Evolutionary conservation across 1,140 invertebrate species (phyloP), one percentile per base, ranked within the genome.

Genomic region (Plutomurus gul): DNA sequence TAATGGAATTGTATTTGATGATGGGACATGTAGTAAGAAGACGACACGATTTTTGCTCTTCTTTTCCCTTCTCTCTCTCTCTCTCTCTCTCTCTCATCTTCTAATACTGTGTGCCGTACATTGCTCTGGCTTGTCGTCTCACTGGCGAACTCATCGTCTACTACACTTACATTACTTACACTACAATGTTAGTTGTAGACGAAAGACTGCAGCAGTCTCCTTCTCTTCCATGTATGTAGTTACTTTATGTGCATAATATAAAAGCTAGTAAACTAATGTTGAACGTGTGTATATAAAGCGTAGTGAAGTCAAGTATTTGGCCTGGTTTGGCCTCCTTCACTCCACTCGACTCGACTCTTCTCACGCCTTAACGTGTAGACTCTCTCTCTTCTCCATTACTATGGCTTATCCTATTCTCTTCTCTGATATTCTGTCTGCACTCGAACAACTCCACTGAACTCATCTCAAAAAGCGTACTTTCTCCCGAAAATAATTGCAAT

Each of bases 1-100:
- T 65, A 65, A 65, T 65, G 56, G 56, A 65, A 65, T 65, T 65
- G 56, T 65, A 65, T 65, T 65, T 65, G 56, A 65, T 65, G 56
- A 65, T 65, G 56, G 56, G 56, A 65, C 56, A 65, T 65, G 56
- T 43, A 60, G 56, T 65, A 65, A 30, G n/a, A 30, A n/a, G 2
- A 2, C 39, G 2, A 43, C 39, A 43, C 39, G 2, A 25, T 65
- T 27, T 65, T 16, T 30, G 8, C 22, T n/a, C 51, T 60, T 30
- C 1, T 33, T 16, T 65, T n/a, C 11, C 47, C 20, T 25, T 6
- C 47, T 51, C 47, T 10, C n/a, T 6, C 46, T 51, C 47, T 20
- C 18, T 51, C 20, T 51, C 47, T 51, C 13, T n/a, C n/a, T n/a
- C n/a, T n/a, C n/a, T n/a, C n/a, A n/a, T n/a, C n/a, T n/a, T n/a